Percentiles rank a stretch among this genome's conserved stretches.
Evolutionary conservation across 2,888 invertebrate genomes (phyloP).

Genomic region (Craniophora ligustri): DNA sequence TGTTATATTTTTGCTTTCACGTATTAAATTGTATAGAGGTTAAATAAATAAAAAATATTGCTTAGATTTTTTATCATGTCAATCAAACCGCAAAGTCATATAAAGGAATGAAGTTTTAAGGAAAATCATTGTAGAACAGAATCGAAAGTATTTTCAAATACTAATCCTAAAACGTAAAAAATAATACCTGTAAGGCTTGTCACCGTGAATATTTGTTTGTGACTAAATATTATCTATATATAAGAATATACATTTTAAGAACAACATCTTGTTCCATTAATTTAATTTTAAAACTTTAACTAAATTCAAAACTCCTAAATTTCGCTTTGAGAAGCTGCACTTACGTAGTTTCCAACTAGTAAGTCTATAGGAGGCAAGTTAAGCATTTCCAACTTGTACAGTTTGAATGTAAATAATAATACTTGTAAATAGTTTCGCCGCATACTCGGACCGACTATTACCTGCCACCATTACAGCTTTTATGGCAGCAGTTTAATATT

Average conservation of each 20-base stretch:
- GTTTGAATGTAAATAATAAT: constrained; percentile 41
- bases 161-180: too few relatives aligned
- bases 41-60: too few relatives aligned
- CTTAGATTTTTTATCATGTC: too few relatives aligned
- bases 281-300: neutral
- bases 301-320: constrained; percentile 4
- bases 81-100: too few relatives aligned
- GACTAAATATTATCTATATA: too few relatives aligned
- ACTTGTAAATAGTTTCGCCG: constrained; percentile 35
- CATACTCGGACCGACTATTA: constrained; percentile 32
- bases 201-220: too few relatives aligned
- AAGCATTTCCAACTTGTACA: constrained; percentile 28
- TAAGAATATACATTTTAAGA: too few relatives aligned
- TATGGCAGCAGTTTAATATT: constrained; percentile 42
- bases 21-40: neutral
- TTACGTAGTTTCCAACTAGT: constrained; percentile 18
- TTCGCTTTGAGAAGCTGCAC: constrained; percentile 18
- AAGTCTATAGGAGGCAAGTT: constrained; percentile 20
- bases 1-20: neutral
- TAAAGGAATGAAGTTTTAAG: too few relatives aligned
- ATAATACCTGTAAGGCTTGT: too few relatives aligned
- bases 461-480: constrained; percentile 43
- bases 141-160: too few relatives aligned
- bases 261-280: too few relatives aligned
- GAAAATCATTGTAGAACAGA: too few relatives aligned